Conservation (phyloP, 2,888 invertebrate species). For the Criorhina ranunculi region DNA sequence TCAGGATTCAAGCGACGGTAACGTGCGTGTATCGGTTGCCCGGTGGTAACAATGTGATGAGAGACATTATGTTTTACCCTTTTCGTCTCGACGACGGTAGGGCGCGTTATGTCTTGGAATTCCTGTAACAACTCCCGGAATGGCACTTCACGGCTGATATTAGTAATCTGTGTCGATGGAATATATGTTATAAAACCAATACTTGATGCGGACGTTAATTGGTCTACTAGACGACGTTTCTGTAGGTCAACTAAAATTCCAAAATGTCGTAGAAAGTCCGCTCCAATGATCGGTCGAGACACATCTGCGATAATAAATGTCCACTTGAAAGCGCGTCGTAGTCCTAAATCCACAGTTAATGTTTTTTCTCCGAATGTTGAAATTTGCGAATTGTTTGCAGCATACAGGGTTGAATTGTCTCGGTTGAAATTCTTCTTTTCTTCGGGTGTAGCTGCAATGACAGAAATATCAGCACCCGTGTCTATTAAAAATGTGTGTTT, state of each 20-base stretch:
- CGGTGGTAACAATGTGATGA: neutral
- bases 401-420: conserved; percentile 11
- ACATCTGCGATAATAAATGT: neutral
- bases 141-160: too few species aligned
- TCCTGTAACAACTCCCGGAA: too few species aligned
- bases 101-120: too few species aligned
- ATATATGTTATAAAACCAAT: too few species aligned
- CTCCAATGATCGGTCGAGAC: neutral
- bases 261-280: neutral
- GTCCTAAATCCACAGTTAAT: conserved; percentile 33
- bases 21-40: neutral
- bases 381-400: conserved; percentile 28
- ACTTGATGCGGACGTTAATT: neutral
- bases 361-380: conserved; percentile 43
- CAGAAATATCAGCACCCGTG: conserved; percentile 22
- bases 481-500: conserved; percentile 18
- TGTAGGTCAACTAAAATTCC: neutral
- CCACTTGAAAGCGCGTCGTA: conserved; percentile 40
- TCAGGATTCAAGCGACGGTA: neutral
- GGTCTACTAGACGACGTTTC: neutral
- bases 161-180: too few species aligned
- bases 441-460: conserved; percentile 2
- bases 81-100: too few species aligned
- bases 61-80: neutral
- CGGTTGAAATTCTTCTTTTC: neutral